Evolutionary conservation across 64 coral and sea anemone genomes (phyloP).

Genomic region (Pocillopora verrucosa): DNA sequence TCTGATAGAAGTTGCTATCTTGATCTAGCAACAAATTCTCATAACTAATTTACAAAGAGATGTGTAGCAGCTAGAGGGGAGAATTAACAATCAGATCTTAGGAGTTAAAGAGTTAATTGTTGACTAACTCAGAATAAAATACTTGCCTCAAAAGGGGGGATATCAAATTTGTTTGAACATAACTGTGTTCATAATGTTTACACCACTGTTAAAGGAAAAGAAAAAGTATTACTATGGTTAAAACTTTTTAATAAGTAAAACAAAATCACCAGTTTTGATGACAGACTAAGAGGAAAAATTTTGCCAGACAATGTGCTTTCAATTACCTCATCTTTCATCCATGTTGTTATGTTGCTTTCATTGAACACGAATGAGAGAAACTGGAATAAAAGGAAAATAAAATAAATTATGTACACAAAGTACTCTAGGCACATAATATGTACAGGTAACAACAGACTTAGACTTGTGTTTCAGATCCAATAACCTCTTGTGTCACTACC

Average conservation of each 20-base stretch:
- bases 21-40: too few species aligned
- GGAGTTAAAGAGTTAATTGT: too few species aligned
- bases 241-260: too few species aligned
- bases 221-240: not conserved
- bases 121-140: not conserved
- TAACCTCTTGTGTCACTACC: not conserved
- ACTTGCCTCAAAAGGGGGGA: conserved; percentile 79
- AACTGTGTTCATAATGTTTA: conserved; percentile 95
- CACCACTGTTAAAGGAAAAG: conserved; percentile 68
- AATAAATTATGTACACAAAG: not conserved
- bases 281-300: too few species aligned
- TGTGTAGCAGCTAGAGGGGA: too few species aligned
- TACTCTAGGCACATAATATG: too few species aligned
- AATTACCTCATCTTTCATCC: conserved; percentile 97
- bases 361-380: conserved; percentile 88
- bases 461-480: too few species aligned
- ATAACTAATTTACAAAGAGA: too few species aligned
- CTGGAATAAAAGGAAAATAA: conserved; percentile 16
- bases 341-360: conserved; percentile 90
- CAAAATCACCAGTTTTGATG: too few species aligned
- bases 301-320: not conserved
- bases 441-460: too few species aligned
- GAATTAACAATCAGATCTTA: too few species aligned
- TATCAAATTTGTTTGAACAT: conserved; percentile 83
- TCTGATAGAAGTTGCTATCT: too few species aligned